phyloP scores from a whole-genome alignment of 1,140 invertebrate species.

The Oreohelix idahoensis region DNA sequence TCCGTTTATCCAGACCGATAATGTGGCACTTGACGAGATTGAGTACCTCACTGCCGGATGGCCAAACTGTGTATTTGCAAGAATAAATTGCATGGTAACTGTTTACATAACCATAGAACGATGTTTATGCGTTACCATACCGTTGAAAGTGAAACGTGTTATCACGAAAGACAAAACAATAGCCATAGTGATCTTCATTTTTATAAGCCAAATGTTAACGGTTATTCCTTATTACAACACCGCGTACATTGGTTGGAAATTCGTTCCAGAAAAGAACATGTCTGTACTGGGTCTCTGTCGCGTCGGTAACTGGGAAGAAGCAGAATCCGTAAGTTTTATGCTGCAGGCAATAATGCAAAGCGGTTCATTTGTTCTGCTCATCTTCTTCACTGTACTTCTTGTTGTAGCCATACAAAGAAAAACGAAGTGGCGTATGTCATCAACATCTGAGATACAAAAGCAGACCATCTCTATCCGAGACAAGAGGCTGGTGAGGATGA shows the following conservation, averaged over 20 bases:
- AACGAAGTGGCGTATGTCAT: neutral
- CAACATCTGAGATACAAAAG: neutral
- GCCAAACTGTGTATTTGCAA: neutral
- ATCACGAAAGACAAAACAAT: neutral
- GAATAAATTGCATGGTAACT: conserved; percentile 15
- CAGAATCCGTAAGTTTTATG: neutral
- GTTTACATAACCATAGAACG: conserved; percentile 15
- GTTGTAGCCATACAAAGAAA: neutral
- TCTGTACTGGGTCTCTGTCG: neutral
- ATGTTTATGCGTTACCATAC: conserved; percentile 9
- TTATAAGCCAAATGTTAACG: neutral
- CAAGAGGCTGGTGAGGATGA: neutral
- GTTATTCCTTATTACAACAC: neutral
- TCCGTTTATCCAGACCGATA: neutral
- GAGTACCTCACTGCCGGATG: conserved; percentile 10
- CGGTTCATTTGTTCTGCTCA: neutral
- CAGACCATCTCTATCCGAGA: neutral
- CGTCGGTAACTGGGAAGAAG: neutral
- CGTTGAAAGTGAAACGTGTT: neutral
- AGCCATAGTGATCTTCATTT: neutral
- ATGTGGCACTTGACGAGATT: neutral
- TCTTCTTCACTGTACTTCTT: neutral
- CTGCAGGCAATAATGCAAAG: neutral
- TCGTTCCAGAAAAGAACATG: neutral
- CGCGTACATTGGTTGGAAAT: neutral